Evolutionary conservation across 2,797 vertebrate genomes (phyloP), one percentile per base, ranked within the genome.

Genomic region (Poeciliopsis infans): DNA sequence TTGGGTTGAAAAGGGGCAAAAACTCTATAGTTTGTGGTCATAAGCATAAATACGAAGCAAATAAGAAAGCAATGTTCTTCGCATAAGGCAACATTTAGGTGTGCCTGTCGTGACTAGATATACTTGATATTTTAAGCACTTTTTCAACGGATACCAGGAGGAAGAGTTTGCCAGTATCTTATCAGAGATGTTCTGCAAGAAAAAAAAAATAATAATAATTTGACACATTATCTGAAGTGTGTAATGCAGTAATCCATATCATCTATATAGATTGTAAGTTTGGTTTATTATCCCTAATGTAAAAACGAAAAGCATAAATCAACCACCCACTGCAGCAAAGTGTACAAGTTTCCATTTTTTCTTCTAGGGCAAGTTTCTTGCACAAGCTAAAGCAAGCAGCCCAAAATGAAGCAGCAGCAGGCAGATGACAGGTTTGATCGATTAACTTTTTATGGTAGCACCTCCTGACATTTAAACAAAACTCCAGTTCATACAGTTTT

Each of bases 401-500:
- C 28, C n/a, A 13, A 61, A 31, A 61, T 31, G 28, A 61, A 61
- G 12, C 12, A 61, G 28, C 59, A 61, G 15, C 28, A 61, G 57
- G n/a, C 57, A 33, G 31, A 55, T 55, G 53, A n/a, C 57, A 59
- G 57, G 57, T 59, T 61, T 33, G 59, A 61, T 61, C 15, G 31
- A 61, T 61, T 61, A 61, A 61, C 59, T 16, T 61, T 61, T n/a
- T 57, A 57, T n/a, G 55, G 55, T 57, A 28, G 55, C 59, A 61
- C 13, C 28, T 33, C 59, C 31, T 61, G 59, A 33, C 28, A 61
- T 61, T 61, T 61, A 61, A 61, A 61, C 28, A 61, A 16, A 33
- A 61, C 28, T 57, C 28, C 59, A 61, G 59, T 61, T 33, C 31
- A 61, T 61, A 61, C 57, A 61, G 31, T 61, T 61, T 61, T 61